Conservation (phyloP, 2,888 invertebrate genomes). For the Emesis russula region DNA sequence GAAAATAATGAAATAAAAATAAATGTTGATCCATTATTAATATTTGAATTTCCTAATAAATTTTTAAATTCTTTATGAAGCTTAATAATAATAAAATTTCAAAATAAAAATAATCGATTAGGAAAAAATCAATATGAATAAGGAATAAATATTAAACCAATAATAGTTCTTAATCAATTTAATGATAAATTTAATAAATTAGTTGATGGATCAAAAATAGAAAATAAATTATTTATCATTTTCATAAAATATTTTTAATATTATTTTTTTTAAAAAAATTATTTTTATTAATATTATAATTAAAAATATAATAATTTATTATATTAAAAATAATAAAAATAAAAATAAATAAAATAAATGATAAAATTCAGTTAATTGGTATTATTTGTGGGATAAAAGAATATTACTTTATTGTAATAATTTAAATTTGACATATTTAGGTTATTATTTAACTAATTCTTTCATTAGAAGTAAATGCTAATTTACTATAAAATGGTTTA, state of each 20-base stretch:
- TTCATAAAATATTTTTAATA: slow-evolving; percentile 92
- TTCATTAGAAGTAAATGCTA: slow-evolving; percentile 97
- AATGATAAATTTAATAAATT: slow-evolving; percentile 94
- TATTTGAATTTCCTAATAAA: slow-evolving; percentile 93
- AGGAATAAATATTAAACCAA: slow-evolving; percentile 95
- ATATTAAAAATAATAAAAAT: slow-evolving; percentile 95
- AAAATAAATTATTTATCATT: slow-evolving; percentile 97
- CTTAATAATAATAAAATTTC: slow-evolving; percentile 94
- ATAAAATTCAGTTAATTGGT: slow-evolving; percentile 96
- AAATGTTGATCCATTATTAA: slow-evolving; percentile 94
- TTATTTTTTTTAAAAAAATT: slow-evolving; percentile 89
- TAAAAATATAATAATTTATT: slow-evolving; percentile 94
- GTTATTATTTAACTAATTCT: slow-evolving; percentile 96
- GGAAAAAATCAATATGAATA: slow-evolving; percentile 95
- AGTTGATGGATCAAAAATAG: slow-evolving; percentile 97
- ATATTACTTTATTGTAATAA: slow-evolving; percentile 95
- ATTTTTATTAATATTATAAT: slow-evolving; percentile 90
- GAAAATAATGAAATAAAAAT: slow-evolving; percentile 96
- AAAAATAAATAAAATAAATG: slow-evolving; percentile 92
- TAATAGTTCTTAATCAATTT: slow-evolving; percentile 96
- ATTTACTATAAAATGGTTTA: slow-evolving; percentile 97
- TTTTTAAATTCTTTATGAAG: slow-evolving; percentile 96
- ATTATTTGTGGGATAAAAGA: slow-evolving; percentile 97
- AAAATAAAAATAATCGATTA: slow-evolving; percentile 94
- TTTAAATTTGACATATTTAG: slow-evolving; percentile 97